Conservation (phyloP, 1,140 invertebrate species). For the Battus philenor region DNA sequence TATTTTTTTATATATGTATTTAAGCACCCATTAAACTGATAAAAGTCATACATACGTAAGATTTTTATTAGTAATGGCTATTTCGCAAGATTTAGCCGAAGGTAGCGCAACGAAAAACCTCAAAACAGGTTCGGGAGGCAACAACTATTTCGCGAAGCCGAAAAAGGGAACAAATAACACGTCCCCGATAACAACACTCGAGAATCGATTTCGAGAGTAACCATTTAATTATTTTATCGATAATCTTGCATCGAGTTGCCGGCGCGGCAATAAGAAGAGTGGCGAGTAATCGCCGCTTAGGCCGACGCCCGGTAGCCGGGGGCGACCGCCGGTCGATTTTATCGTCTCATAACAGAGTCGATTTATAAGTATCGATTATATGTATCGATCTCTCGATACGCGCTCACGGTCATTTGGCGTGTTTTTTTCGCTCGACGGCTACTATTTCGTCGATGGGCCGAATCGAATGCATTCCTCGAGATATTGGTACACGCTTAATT, state of each 20-base stretch:
- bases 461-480: background rate
- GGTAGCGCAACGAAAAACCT: slow-evolving; percentile 5
- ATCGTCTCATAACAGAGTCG: slow-evolving; percentile 69
- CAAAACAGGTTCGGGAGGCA: slow-evolving; percentile 8
- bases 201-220: slow-evolving; percentile 74
- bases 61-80: too few species aligned
- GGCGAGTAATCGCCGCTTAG: slow-evolving; percentile 67
- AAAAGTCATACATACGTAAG: too few species aligned
- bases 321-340: slow-evolving; percentile 59
- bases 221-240: slow-evolving; percentile 76
- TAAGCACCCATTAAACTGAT: too few species aligned
- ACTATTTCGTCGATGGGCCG: slow-evolving; percentile 26
- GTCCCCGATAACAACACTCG: slow-evolving; percentile 68
- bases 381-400: slow-evolving; percentile 58
- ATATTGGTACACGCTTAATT: slow-evolving; percentile 10
- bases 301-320: slow-evolving; percentile 66
- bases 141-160: slow-evolving; percentile 24
- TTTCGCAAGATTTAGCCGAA: slow-evolving; percentile 2
- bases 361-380: slow-evolving; percentile 75
- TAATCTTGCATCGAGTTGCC: slow-evolving; percentile 62
- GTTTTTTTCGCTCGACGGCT: slow-evolving; percentile 28
- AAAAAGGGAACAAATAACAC: slow-evolving; percentile 66
- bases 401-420: slow-evolving; percentile 51
- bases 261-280: slow-evolving; percentile 55
- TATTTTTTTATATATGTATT: too few species aligned